Conservation (phyloP, 2,797 vertebrate genomes). For the Enteromius radiatus region DNA sequence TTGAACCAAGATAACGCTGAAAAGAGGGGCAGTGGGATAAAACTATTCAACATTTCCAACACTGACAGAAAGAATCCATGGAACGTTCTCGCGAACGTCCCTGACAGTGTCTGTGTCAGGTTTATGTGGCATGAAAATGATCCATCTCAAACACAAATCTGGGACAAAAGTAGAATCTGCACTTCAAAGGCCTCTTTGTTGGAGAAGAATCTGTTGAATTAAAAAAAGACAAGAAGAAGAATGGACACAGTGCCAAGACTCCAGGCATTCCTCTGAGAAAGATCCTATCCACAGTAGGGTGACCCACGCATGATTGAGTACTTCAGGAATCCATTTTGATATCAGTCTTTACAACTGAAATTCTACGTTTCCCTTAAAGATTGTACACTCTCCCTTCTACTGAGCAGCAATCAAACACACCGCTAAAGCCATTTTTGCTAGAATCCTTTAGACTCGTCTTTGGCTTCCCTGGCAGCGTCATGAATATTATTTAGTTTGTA, state of each 20-base stretch:
- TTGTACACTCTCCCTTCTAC: slow-evolving; percentile 50
- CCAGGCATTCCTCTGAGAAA: slow-evolving; percentile 54
- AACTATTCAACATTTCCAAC: slow-evolving; percentile 66
- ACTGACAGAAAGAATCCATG: slow-evolving; percentile 68
- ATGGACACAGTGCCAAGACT: slow-evolving; percentile 63
- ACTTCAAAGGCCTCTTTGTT: slow-evolving; percentile 80
- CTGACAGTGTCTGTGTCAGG: slow-evolving; percentile 68
- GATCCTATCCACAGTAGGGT: slow-evolving; percentile 66
- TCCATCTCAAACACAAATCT: slow-evolving; percentile 57
- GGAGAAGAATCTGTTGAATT: slow-evolving; percentile 69
- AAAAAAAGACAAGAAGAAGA: slow-evolving; percentile 33
- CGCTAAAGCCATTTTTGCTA: slow-evolving; percentile 65
- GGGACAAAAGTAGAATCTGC: slow-evolving; percentile 63
- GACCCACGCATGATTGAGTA: slow-evolving; percentile 59
- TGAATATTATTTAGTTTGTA: slow-evolving; percentile 46
- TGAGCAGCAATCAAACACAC: slow-evolving; percentile 61
- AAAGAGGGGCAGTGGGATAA: slow-evolving; percentile 51
- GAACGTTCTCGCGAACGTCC: slow-evolving; percentile 67
- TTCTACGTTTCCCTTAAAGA: slow-evolving; percentile 58
- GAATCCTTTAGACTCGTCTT: slow-evolving; percentile 71
- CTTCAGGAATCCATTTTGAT: slow-evolving; percentile 62
- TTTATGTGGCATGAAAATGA: slow-evolving; percentile 53
- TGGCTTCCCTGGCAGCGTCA: slow-evolving; percentile 70
- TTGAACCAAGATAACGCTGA: slow-evolving; percentile 64
- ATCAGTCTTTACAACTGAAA: slow-evolving; percentile 63